A percentile compares a stretch with the other conserved stretches of the same genome.
These are phyloP conservation scores for Lagenorhynchus albirostris DNA, from an alignment of 2,113 vertebrate genomes.

Conservation along the genomic window DNA sequence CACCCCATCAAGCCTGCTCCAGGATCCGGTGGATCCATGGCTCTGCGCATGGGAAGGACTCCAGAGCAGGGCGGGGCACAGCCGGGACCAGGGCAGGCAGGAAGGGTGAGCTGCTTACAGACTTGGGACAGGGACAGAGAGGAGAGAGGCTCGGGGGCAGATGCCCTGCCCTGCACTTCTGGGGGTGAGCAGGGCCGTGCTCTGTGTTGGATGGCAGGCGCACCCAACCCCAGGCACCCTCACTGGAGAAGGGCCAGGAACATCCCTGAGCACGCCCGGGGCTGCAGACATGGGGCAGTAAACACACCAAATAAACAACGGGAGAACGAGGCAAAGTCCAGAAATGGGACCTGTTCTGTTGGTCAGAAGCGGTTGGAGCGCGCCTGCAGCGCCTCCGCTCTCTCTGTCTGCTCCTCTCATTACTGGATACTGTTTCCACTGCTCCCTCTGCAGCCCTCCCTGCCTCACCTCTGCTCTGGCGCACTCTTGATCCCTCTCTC, in stretches of 20 bases:
- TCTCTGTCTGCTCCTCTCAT: fast-evolving
- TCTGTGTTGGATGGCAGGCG: too few relatives aligned
- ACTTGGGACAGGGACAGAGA: too few relatives aligned
- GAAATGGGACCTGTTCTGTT: not conserved
- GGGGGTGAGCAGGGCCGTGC: not conserved
- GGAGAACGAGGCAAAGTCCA: fast-evolving
- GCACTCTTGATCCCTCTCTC: not conserved
- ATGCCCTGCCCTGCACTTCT: not conserved
- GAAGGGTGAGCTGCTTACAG: not conserved
- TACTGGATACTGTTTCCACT: too few relatives aligned
- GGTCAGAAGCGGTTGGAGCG: fast-evolving
- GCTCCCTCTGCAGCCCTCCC: not conserved
- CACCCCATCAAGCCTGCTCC: not conserved
- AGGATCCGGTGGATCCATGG: not conserved
- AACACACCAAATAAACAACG: fast-evolving
- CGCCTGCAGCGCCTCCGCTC: not conserved
- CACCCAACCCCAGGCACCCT: not conserved
- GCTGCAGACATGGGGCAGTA: fast-evolving
- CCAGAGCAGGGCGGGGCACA: not conserved
- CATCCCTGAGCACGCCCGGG: fast-evolving
- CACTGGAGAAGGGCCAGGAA: too few relatives aligned
- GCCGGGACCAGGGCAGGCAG: fast-evolving
- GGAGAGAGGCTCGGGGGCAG: fast-evolving
- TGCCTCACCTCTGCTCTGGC: not conserved
- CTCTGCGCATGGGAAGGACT: fast-evolving